These are phyloP conservation scores for Microtus pennsylvanicus DNA, from an alignment of 2,113 vertebrate species.

Conservation along the genomic window DNA sequence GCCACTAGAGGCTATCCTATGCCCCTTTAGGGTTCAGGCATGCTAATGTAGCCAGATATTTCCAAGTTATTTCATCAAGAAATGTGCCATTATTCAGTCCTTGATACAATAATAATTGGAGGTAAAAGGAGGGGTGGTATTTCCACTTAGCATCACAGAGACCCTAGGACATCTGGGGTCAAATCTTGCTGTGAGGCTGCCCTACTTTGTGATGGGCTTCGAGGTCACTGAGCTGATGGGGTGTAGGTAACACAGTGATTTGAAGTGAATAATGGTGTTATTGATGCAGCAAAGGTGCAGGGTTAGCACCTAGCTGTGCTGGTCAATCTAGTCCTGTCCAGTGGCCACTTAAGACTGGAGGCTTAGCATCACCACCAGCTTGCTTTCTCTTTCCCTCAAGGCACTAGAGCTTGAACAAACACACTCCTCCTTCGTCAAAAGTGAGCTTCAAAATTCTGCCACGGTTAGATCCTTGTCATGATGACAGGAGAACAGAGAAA, in stretches of 20 bases:
- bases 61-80: background rate
- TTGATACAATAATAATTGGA: background rate
- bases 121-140: background rate
- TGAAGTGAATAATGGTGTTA: background rate
- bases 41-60: background rate
- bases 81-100: background rate
- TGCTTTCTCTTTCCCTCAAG: too few species aligned
- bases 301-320: too few species aligned
- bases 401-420: background rate
- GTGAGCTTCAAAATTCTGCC: background rate
- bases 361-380: background rate
- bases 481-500: background rate
- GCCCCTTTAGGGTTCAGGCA: background rate
- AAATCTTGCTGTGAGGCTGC: background rate
- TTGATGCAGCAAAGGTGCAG: too few species aligned
- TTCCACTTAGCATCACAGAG: background rate
- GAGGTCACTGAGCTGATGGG: accelerated
- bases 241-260: too few species aligned
- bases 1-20: background rate
- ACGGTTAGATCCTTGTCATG: background rate
- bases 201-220: background rate
- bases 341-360: background rate
- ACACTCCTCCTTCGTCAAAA: background rate
- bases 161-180: background rate
- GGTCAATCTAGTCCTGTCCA: background rate